These are phyloP conservation scores for Helicoverpa zea DNA, from an alignment of 1,140 invertebrate species.

Conservation along the genomic window DNA sequence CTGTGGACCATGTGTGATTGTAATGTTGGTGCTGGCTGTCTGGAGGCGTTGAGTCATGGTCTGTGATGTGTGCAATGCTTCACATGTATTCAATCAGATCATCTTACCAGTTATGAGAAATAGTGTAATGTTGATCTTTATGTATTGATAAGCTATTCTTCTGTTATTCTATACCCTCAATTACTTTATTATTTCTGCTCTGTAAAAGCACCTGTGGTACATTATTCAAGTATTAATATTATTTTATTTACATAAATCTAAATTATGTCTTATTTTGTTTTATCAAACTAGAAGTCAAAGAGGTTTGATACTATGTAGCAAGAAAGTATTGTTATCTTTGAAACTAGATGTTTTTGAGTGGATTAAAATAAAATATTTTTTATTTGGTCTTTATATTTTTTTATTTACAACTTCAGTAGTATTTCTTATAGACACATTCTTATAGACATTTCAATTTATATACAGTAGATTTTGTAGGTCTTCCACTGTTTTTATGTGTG, in stretches of 20 bases:
- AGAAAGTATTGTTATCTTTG: not conserved
- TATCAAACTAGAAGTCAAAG: not conserved
- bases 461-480: not conserved
- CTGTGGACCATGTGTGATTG: constrained; percentile 12
- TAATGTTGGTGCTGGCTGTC: constrained; percentile 24
- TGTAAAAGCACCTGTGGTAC: constrained; percentile 4
- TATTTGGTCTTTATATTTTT: constrained; percentile 11
- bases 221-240: not conserved
- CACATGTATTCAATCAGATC: constrained; percentile 4
- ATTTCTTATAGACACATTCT: not conserved
- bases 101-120: not conserved
- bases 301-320: not conserved
- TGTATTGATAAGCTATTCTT: constrained; percentile 6
- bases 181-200: not conserved
- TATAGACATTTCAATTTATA: not conserved
- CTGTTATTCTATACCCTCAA: constrained; percentile 1
- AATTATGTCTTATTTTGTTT: constrained; percentile 1
- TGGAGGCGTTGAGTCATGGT: not conserved
- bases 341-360: not conserved
- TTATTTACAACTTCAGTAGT: constrained; percentile 7
- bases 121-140: not conserved
- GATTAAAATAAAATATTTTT: constrained; percentile 36
- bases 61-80: not conserved
- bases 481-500: too few relatives aligned
- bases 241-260: not conserved